Evolutionary conservation across 2,888 invertebrate species (phyloP).

Genomic region (Cheilosia vulpina): DNA sequence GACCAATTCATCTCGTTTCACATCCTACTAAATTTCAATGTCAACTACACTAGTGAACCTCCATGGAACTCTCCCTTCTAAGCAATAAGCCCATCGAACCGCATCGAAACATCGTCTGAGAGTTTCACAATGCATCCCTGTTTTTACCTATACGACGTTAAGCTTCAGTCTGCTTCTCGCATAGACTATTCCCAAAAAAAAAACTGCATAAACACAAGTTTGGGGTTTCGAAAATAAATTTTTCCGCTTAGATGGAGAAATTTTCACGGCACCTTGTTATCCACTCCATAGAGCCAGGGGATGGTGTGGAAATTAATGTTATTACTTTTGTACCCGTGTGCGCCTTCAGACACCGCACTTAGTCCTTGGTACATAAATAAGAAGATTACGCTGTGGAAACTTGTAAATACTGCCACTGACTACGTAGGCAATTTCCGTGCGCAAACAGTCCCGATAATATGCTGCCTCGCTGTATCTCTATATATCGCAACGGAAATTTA

Average conservation of each 20-base stretch:
- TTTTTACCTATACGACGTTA: constrained; percentile 36
- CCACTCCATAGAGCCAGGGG: constrained; percentile 27
- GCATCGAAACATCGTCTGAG: constrained; percentile 28
- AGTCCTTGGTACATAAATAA: constrained; percentile 77
- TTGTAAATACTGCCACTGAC: constrained; percentile 75
- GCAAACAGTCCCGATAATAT: constrained; percentile 61
- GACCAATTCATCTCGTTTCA: no score
- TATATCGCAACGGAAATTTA: constrained; percentile 25
- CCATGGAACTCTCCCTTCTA: neutral
- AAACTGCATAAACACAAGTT: constrained; percentile 52
- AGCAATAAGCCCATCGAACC: constrained; percentile 36
- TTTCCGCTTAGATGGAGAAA: constrained; percentile 70
- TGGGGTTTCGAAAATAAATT: constrained; percentile 65
- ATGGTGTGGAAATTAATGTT: constrained; percentile 76
- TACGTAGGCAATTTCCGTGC: constrained; percentile 73
- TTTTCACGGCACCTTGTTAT: constrained; percentile 66
- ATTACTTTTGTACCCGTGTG: constrained; percentile 76
- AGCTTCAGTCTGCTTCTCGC: constrained; percentile 31
- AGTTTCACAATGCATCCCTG: constrained; percentile 12
- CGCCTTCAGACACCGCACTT: constrained; percentile 73
- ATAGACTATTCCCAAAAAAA: constrained; percentile 29
- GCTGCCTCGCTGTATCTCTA: constrained; percentile 16
- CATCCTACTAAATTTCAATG: no score
- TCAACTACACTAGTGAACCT: no score
- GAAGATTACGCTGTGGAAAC: constrained; percentile 77